Evolutionary conservation across 1,140 invertebrate genomes (phyloP).

Genomic region (Nasonia longicornis): DNA sequence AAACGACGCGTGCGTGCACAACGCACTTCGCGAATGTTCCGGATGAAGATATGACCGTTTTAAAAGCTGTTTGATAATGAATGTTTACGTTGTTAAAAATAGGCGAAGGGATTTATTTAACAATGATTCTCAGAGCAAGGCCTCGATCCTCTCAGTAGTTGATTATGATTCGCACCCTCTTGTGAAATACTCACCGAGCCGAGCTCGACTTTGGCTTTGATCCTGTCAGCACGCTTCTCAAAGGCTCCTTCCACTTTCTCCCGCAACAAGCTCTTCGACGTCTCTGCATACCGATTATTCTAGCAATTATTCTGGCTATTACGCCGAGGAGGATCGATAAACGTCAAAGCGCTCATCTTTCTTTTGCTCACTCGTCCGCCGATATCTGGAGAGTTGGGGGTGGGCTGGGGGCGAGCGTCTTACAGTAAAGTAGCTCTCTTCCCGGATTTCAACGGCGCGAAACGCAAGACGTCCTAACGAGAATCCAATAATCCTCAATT

Average conservation of each 20-base stretch:
- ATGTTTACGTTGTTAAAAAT: too few relatives aligned
- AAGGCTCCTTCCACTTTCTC: conserved; percentile 18
- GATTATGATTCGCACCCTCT: neutral
- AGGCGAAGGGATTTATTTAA: too few relatives aligned
- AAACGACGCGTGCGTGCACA: too few relatives aligned
- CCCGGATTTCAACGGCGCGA: conserved; percentile 50
- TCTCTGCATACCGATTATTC: conserved; percentile 56
- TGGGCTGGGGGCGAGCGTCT: neutral
- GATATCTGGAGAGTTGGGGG: conserved; percentile 20
- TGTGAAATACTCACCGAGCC: neutral
- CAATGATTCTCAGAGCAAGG: neutral
- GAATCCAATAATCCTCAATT: conserved; percentile 65
- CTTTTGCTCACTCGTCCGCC: conserved; percentile 46
- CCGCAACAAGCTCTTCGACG: conserved; percentile 29
- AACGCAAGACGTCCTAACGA: conserved; percentile 56
- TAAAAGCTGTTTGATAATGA: too few relatives aligned
- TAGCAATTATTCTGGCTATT: conserved; percentile 58
- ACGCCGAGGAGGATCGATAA: conserved; percentile 39
- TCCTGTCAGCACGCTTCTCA: neutral
- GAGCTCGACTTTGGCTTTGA: neutral
- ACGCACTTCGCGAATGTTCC: neutral
- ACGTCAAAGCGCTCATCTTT: conserved; percentile 17
- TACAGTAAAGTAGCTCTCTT: conserved; percentile 46
- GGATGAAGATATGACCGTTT: too few relatives aligned
- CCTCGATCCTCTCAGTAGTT: neutral